Conservation (phyloP, 2,113 vertebrate genomes). For the Callipepla californica region DNA sequence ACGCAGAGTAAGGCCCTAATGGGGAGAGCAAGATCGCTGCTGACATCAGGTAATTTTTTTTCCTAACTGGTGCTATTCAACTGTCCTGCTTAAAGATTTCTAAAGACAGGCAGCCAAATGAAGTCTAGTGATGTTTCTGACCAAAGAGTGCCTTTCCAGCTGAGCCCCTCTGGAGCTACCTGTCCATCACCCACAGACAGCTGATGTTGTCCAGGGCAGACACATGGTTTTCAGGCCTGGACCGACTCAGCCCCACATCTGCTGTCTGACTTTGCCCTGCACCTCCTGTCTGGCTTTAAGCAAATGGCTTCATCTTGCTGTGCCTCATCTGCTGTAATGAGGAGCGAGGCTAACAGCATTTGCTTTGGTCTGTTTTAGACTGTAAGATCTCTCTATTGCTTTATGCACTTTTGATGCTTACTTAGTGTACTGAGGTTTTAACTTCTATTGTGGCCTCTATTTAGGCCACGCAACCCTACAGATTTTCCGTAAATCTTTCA, state of each 20-base stretch:
- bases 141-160: not conserved
- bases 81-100: not conserved
- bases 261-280: not conserved
- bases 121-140: not conserved
- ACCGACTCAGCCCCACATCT: not conserved
- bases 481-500: not conserved
- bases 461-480: fast-evolving
- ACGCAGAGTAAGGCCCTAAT: conserved; percentile 79
- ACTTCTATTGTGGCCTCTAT: not conserved
- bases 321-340: not conserved
- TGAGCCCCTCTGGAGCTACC: not conserved
- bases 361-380: not conserved
- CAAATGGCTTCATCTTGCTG: not conserved
- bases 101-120: not conserved
- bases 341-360: not conserved
- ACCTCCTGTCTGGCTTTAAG: not conserved
- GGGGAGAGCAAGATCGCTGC: conserved; percentile 79
- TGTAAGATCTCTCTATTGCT: not conserved
- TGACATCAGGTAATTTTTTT: conserved; percentile 71
- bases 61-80: not conserved
- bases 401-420: fast-evolving
- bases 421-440: not conserved
- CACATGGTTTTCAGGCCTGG: not conserved
- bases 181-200: not conserved
- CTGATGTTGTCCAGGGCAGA: not conserved